Evolutionary conservation across 2,797 vertebrate species (phyloP).

Genomic region (Valencia hispanica): DNA sequence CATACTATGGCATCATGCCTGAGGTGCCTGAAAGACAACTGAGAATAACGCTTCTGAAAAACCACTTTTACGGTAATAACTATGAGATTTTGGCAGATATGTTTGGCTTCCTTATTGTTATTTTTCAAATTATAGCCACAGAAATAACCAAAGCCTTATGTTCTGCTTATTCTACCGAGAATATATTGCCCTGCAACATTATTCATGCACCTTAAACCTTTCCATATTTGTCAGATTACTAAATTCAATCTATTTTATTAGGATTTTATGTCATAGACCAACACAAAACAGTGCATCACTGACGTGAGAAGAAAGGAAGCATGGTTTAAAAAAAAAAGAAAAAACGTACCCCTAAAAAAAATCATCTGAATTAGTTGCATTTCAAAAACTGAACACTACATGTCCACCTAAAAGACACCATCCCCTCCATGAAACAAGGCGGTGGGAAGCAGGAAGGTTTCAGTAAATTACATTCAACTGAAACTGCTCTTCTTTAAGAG

Average conservation of each 20-base stretch:
- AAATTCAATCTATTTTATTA: not conserved
- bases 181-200: too few species aligned
- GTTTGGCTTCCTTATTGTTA: not conserved
- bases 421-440: too few species aligned
- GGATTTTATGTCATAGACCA: not conserved
- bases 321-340: too few species aligned
- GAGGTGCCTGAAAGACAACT: constrained; percentile 15
- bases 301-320: too few species aligned
- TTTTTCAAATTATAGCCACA: not conserved
- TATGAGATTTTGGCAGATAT: not conserved
- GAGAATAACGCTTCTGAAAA: not conserved
- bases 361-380: too few species aligned
- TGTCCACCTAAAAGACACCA: too few species aligned
- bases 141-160: not conserved
- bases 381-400: too few species aligned
- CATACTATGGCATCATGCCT: constrained; percentile 25
- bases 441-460: too few species aligned
- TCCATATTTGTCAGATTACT: not conserved
- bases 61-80: not conserved
- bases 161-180: not conserved
- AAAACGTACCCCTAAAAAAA: too few species aligned
- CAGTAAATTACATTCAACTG: too few species aligned
- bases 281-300: too few species aligned
- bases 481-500: too few species aligned
- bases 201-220: not conserved